Evolutionary conservation across 2,888 invertebrate genomes (phyloP), one percentile per base, ranked within the genome.

Genomic region (Pollenia labialis): DNA sequence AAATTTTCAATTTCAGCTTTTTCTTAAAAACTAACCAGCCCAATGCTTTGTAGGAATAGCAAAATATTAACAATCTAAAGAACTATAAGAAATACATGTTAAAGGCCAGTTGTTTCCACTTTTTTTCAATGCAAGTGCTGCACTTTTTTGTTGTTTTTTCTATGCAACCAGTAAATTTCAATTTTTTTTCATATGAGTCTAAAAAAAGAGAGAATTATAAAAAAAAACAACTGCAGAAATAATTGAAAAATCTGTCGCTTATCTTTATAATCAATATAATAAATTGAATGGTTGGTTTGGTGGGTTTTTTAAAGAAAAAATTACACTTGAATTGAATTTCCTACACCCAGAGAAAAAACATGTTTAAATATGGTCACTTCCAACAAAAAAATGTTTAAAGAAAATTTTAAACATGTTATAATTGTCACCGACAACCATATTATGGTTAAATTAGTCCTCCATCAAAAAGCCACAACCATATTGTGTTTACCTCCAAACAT

Each of bases 191-290:
- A 76, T 71, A 69, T 76, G 62, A 69, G 68, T 48, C 74, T 12
- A 60, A 62, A 18, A 23, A 56, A 64, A 40, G 44, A 68, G 50
- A 58, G 40, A 77, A 52, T 62, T 14, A 54, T 18, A 32, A 58
- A 56, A 58, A 56, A 56, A 79, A 77, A 40, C 46, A 80, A 60
- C 32, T 46, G 60, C 71, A 71, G 56, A 87, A 87, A 84, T 87
- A 87, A 87, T 87, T 87, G 87, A 87, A 87, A 87, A 87, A 87
- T 87, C 87, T 87, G 87, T 87, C 87, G 87, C 87, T 87, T 87
- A 87, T 87, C 87, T 87, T 87, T 81, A 77, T 81, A 87, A 87
- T 87, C 87, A 87, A 84, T 77, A 87, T 84, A 87, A 87, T 87
- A 87, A 87, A 87, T 87, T 87, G 87, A 77, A 87, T 80, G 32